phyloP scores from a whole-genome alignment of 64 coral and sea anemone genomes.

The Actinia equina region DNA sequence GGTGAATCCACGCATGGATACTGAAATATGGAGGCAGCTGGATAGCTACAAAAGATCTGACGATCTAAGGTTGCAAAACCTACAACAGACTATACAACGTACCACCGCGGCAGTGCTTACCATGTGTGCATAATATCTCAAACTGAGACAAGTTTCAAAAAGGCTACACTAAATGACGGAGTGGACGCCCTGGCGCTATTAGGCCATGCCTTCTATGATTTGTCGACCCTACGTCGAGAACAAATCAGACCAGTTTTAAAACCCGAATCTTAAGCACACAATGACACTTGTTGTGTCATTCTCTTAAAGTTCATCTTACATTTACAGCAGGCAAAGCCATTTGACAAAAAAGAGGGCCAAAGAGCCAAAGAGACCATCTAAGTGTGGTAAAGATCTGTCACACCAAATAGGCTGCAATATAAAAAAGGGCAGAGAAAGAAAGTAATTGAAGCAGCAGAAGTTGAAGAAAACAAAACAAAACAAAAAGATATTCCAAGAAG shows the following conservation, averaged over 20 bases:
- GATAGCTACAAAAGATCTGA: background rate
- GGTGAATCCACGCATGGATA: background rate
- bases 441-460: too few relatives aligned
- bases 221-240: background rate
- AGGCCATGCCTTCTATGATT: constrained; percentile 17
- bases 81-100: background rate
- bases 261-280: background rate
- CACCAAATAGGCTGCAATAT: too few relatives aligned
- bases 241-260: constrained; percentile 26
- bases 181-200: constrained; percentile 15
- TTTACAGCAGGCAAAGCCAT: too few relatives aligned
- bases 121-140: background rate
- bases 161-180: background rate
- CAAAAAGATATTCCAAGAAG: too few relatives aligned
- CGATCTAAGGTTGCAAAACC: background rate
- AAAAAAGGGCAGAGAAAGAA: too few relatives aligned
- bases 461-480: too few relatives aligned
- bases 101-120: background rate
- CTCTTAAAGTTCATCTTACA: too few relatives aligned
- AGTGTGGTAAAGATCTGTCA: too few relatives aligned
- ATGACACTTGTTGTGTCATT: background rate
- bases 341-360: too few relatives aligned
- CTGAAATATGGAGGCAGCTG: constrained; percentile 1
- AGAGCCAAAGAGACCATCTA: too few relatives aligned
- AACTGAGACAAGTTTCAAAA: background rate